phyloP scores from a whole-genome alignment of 2,888 invertebrate genomes.

The Pogonocherus hispidulus region DNA sequence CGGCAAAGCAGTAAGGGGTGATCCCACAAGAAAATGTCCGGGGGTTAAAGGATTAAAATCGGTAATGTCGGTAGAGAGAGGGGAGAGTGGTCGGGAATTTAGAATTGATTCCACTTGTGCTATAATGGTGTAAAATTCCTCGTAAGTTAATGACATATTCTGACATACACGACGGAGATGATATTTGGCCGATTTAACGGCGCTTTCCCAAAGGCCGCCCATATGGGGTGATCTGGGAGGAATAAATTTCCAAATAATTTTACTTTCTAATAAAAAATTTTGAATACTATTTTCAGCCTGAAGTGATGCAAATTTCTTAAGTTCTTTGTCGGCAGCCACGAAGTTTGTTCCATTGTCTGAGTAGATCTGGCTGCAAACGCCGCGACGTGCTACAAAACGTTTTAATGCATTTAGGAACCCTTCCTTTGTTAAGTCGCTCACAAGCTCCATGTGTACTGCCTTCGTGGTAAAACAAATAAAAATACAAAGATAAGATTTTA shows the following conservation, averaged over 20 bases:
- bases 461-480: conserved; percentile 54
- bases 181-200: too few species aligned
- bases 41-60: not conserved
- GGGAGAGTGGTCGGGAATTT: too few species aligned
- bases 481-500: conserved; percentile 51
- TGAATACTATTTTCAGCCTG: too few species aligned
- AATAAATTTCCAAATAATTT: too few species aligned
- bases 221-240: too few species aligned
- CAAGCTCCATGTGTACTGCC: conserved; percentile 59
- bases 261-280: too few species aligned
- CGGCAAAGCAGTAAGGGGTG: not conserved
- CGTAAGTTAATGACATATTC: too few species aligned
- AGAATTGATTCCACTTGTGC: too few species aligned
- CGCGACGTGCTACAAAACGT: conserved; percentile 56
- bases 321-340: conserved; percentile 41
- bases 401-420: conserved; percentile 57
- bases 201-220: too few species aligned
- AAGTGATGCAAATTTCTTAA: not conserved
- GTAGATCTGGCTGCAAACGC: conserved; percentile 51
- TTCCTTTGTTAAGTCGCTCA: conserved; percentile 54
- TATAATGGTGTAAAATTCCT: too few species aligned
- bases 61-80: too few species aligned
- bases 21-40: not conserved
- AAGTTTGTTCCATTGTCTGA: conserved; percentile 62
- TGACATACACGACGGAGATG: too few species aligned